phyloP scores from a whole-genome alignment of 2,888 invertebrate species.

The Notodonta ziczac region DNA sequence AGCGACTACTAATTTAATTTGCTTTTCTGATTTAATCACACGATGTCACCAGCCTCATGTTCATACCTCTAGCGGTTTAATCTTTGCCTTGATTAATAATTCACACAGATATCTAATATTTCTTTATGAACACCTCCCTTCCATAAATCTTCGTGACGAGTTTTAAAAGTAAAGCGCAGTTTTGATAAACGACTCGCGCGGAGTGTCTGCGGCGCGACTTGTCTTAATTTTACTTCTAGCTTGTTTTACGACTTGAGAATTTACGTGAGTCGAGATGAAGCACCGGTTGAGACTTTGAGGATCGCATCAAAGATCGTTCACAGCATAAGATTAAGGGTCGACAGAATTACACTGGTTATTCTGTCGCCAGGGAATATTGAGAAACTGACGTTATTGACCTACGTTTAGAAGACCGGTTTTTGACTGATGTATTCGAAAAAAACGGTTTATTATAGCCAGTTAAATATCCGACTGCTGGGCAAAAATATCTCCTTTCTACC shows the following conservation, averaged over 20 bases:
- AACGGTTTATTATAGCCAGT: too few species aligned
- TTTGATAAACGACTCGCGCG: slow-evolving; percentile 47
- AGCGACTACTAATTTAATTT: too few species aligned
- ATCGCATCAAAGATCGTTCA: not conserved
- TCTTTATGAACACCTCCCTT: slow-evolving; percentile 21
- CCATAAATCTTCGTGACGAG: slow-evolving; percentile 58
- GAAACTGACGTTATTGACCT: too few species aligned
- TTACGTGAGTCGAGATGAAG: slow-evolving; percentile 20
- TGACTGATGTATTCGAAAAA: too few species aligned
- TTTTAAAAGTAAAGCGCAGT: slow-evolving; percentile 47
- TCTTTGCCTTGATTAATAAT: not conserved
- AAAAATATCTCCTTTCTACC: too few species aligned
- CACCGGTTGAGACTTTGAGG: not conserved
- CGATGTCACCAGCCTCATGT: not conserved
- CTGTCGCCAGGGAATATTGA: too few species aligned
- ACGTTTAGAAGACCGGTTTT: too few species aligned
- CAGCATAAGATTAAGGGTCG: too few species aligned
- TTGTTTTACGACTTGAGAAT: slow-evolving; percentile 45
- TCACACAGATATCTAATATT: not conserved
- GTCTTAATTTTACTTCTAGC: slow-evolving; percentile 47
- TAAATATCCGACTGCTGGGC: too few species aligned
- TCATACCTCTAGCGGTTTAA: not conserved
- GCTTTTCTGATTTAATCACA: not conserved
- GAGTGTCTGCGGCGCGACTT: slow-evolving; percentile 15
- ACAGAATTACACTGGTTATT: not conserved